Conservation (phyloP, 1,140 invertebrate genomes). For the Leptinotarsa undecemlineata region DNA sequence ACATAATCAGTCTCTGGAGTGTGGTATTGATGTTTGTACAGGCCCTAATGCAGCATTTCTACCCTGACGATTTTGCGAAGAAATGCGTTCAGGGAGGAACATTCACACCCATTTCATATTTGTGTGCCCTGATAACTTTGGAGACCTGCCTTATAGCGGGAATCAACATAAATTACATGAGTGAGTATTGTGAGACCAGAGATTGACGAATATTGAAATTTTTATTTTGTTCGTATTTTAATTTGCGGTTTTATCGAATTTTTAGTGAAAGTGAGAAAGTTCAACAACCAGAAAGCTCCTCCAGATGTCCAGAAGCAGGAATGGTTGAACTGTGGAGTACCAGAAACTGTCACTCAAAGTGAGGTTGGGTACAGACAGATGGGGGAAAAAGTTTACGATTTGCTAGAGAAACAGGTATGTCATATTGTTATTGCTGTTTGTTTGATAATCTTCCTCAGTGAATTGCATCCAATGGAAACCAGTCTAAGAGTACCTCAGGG, state of each 20-base stretch:
- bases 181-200: conserved; percentile 53
- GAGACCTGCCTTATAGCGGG: conserved; percentile 62
- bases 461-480: no score
- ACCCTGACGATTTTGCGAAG: conserved; percentile 62
- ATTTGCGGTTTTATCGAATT: conserved; percentile 12
- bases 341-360: conserved; percentile 58
- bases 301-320: conserved; percentile 64
- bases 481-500: no score
- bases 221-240: not conserved
- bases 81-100: conserved; percentile 62
- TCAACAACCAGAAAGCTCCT: conserved; percentile 61
- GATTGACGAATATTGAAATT: no score
- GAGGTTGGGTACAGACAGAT: conserved; percentile 63
- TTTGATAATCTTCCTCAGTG: no score
- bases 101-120: conserved; percentile 63
- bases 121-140: conserved; percentile 60
- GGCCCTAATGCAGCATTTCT: conserved; percentile 66
- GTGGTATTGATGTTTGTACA: conserved; percentile 62
- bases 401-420: conserved; percentile 66
- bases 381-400: conserved; percentile 62
- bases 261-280: conserved; percentile 62
- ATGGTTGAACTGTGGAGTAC: conserved; percentile 59
- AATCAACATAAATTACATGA: conserved; percentile 64
- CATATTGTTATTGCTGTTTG: no score
- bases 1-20: conserved; percentile 67